Percentiles rank a stretch among this genome's conserved stretches.
Evolutionary conservation across 2,797 vertebrate genomes (phyloP).

Genomic region (Myotis myotis): DNA sequence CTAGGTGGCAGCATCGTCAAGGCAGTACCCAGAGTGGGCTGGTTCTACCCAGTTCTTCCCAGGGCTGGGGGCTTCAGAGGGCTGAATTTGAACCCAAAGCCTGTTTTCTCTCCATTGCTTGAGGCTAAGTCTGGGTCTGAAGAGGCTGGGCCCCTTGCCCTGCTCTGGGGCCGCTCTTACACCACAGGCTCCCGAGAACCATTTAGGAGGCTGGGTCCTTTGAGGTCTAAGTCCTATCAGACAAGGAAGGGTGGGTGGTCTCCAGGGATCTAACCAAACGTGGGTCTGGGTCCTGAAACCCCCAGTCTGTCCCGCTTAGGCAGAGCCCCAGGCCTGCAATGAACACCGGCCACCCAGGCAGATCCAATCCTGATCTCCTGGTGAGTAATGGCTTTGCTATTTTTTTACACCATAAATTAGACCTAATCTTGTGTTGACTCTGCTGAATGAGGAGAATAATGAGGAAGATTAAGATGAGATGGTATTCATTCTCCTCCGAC

Average conservation of each 20-base stretch:
- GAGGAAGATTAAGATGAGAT: constrained; percentile 85
- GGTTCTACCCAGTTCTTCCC: fast-evolving
- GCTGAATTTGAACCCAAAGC: not conserved
- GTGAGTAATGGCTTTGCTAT: constrained; percentile 76
- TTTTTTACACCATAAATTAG: constrained; percentile 80
- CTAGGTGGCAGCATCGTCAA: constrained; percentile 60
- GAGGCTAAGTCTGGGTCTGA: not conserved
- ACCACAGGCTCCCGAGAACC: not conserved
- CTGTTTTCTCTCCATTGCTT: not conserved
- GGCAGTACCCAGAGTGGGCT: not conserved
- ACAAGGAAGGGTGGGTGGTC: not conserved
- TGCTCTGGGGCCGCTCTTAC: not conserved
- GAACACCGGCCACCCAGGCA: constrained; percentile 58
- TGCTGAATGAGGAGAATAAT: constrained; percentile 84
- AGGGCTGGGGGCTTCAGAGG: not conserved
- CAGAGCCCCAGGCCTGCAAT: not conserved
- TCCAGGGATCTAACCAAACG: not conserved
- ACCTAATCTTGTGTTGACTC: constrained; percentile 85
- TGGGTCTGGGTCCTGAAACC: not conserved
- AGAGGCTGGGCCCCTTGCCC: not conserved
- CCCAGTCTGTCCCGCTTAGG: fast-evolving
- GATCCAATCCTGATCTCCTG: constrained; percentile 70
- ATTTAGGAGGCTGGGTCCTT: not conserved
- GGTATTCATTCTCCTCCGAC: constrained; percentile 82
- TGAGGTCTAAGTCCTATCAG: not conserved